Base-by-base conservation (phyloP, 2,888 invertebrate species). In the Scotopteryx bipunctaria region DNA sequence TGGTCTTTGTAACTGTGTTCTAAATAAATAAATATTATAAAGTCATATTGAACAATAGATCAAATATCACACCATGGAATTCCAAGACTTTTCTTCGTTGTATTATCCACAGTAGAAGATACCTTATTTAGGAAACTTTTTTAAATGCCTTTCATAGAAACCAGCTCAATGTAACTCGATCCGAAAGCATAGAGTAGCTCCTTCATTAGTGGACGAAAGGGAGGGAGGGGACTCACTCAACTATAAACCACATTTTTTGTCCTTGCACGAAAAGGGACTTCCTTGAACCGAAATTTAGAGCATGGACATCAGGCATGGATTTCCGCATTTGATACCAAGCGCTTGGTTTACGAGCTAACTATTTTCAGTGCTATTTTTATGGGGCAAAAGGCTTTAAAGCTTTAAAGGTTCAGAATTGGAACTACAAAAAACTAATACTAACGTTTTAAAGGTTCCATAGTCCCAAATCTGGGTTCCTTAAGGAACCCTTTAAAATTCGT, bases 201-300 rank as follows among this genome's bases (percentile, higher is more conserved):
- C 78, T 86, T 86, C 86, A 85, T 86, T 86, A 86, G 80, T 73
- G 78, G 71, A 64, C 73, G 65, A 60, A 48, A 66, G 67, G 70
- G 71, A 71, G 33, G 42, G 35, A 33, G 69, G 68, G 67, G 64
- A 64, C 67, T 67, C 72, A 68, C 75, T 77, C 76, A 77, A 85
- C 80, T 81, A 82, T 78, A 70, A 73, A 73, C 76, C 78, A 78
- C 76, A 73, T 78, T 84, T 85, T 83, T 81, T 80, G 77, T 79
- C 76, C 66, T 67, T 67, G 67, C 67, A 48, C 69, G 67, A 73
- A 76, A 70, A 70, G 66, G 71, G 73, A 75, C 67, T 69, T 73
- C 68, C 58, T 50, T 52, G 50, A 46, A 52, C 59, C 54, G 55
- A 65, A 58, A 61, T 63, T 59, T 51, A 59, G 42, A 47, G 41